Base-by-base conservation (phyloP, 2,888 invertebrate species). In the Trachelus tabidus region DNA sequence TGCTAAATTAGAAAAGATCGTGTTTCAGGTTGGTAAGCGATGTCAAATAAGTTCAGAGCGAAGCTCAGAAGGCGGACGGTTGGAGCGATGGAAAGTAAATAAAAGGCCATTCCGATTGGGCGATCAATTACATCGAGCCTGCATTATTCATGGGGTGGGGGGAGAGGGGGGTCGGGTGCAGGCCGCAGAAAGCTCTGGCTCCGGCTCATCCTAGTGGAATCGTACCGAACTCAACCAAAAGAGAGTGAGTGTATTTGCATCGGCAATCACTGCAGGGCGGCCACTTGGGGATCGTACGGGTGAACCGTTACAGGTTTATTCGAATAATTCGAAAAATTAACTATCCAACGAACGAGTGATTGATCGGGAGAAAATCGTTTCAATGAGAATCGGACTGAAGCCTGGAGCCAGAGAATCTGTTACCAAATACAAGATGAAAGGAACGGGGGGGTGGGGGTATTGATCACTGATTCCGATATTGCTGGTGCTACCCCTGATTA, bases 101-200 rank as follows among this genome's bases (percentile, higher is more conserved):
- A 91, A 90, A 91, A 90, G 90, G 91, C 90, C 89, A 90, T 91
- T 91, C 91, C 91, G 88, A 91, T 91, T 90, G 91, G 91, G 87
- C 89, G 91, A 91, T 91, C 91, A 91, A 91, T 91, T 91, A 91
- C 91, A 90, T 90, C 85, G 86, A 85, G 89, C 84, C 86, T 91
- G 90, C 91, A 91, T 91, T 91, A 91, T 91, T 91, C 91, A 91
- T 91, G 87, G 33, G n/a, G n/a, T n/a, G n/a, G n/a, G n/a, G n/a
- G n/a, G n/a, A n/a, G n/a, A 31, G 31, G 34, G 89, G 40, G 87
- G 86, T 84, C 85, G 86, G 88, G 87, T 85, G 88, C 89, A 89
- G 88, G 89, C 89, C 89, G 88, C 89, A 88, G 90, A 90, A 90
- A 90, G 88, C 89, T 87, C 85, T 85, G 85, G 85, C 86, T 82